Percentiles rank a stretch among this genome's conserved stretches.
phyloP scores from a whole-genome alignment of 2,888 invertebrate genomes.

The Megastigmus dorsalis region DNA sequence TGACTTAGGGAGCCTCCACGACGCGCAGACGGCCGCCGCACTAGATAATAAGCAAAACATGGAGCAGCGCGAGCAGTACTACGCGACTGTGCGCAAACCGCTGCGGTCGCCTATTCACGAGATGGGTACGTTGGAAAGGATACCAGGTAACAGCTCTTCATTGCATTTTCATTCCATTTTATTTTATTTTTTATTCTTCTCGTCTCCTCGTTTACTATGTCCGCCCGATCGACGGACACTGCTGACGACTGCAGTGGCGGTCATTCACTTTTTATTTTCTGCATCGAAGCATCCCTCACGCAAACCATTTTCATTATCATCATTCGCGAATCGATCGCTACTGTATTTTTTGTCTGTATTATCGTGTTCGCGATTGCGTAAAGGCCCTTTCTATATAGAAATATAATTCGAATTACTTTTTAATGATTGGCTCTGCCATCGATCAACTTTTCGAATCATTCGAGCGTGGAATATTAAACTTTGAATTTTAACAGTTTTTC shows the following conservation, averaged over 20 bases:
- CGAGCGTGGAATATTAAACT: too few relatives aligned
- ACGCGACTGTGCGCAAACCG: constrained; percentile 72
- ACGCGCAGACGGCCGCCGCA: constrained; percentile 72
- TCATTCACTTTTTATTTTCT: constrained; percentile 27
- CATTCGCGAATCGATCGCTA: not conserved
- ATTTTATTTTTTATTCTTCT: constrained; percentile 3
- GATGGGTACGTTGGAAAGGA: constrained; percentile 73
- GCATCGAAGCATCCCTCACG: not conserved
- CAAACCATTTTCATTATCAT: not conserved
- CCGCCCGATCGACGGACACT: not conserved
- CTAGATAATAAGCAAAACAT: constrained; percentile 74
- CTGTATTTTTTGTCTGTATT: too few relatives aligned
- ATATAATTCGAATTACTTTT: too few relatives aligned
- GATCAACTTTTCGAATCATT: too few relatives aligned
- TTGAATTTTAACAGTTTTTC: too few relatives aligned
- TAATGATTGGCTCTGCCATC: too few relatives aligned
- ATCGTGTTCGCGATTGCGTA: too few relatives aligned
- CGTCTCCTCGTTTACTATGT: too few relatives aligned
- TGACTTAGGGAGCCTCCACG: constrained; percentile 71
- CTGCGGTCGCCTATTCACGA: constrained; percentile 75
- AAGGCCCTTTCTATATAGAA: too few relatives aligned
- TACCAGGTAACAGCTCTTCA: constrained; percentile 68
- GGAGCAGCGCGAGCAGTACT: constrained; percentile 73
- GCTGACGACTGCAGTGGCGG: too few relatives aligned
- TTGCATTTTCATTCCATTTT: constrained; percentile 42